A percentile compares a stretch with the other conserved stretches of the same genome.
Evolutionary conservation across 2,113 vertebrate genomes (phyloP).

Genomic region (Numenius arquata): DNA sequence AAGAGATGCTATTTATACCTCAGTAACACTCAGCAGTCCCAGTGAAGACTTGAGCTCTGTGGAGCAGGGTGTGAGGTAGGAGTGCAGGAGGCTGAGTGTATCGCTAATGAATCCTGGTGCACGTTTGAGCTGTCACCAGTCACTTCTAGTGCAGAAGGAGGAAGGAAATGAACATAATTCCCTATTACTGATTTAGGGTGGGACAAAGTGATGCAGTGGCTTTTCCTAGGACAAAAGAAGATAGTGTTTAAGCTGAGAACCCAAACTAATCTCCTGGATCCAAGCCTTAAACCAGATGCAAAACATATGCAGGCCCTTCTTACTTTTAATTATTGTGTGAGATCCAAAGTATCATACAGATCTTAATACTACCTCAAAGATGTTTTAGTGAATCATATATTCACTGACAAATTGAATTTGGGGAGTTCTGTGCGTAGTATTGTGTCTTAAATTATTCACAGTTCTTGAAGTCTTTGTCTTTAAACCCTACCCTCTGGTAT

Average conservation of each 20-base stretch:
- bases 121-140: not conserved
- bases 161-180: not conserved
- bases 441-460: not conserved
- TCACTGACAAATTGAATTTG: not conserved
- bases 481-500: not conserved
- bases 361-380: not conserved
- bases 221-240: not conserved
- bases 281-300: not conserved
- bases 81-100: not conserved
- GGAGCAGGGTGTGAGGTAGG: not conserved
- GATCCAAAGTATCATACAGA: not conserved
- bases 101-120: not conserved
- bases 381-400: not conserved
- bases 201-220: not conserved
- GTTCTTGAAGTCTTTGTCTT: not conserved
- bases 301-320: not conserved
- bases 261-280: not conserved
- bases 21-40: not conserved
- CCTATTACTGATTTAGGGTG: not conserved
- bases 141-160: not conserved
- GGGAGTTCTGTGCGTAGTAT: not conserved
- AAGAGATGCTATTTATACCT: conserved; percentile 1
- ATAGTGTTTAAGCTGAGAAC: not conserved
- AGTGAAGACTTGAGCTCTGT: not conserved
- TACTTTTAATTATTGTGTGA: not conserved